A percentile compares a stretch with the other conserved stretches of the same genome.
Conservation (phyloP, 2,797 vertebrate genomes). For the Lycodopsis pacificus region DNA sequence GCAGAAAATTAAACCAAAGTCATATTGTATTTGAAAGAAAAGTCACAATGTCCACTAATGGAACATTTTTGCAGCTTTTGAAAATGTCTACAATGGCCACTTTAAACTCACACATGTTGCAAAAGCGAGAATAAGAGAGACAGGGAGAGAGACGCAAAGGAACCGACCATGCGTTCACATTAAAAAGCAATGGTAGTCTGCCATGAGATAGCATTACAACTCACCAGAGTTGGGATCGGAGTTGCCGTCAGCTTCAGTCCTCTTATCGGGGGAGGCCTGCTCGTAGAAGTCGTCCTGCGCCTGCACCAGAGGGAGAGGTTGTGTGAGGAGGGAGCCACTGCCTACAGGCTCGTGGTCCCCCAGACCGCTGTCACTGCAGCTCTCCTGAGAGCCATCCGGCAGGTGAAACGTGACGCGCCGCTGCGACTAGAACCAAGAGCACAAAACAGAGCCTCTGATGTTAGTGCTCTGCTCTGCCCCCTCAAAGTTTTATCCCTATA, state of each 20-base stretch:
- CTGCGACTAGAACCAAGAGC: constrained; percentile 99
- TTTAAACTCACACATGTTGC: constrained; percentile 31
- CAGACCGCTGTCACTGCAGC: constrained; percentile 99
- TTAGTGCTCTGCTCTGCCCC: constrained; percentile 89
- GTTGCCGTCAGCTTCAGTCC: constrained; percentile 99
- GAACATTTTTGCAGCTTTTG: constrained; percentile 24
- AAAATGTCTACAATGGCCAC: not conserved
- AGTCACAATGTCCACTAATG: constrained; percentile 4
- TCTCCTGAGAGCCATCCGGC: constrained; percentile 99
- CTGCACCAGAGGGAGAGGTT: constrained; percentile 99
- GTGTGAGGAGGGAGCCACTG: constrained; percentile 98
- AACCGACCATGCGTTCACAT: not conserved
- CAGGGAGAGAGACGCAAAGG: constrained; percentile 4
- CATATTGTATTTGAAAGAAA: constrained; percentile 19
- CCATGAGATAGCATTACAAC: constrained; percentile 62
- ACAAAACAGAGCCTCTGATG: constrained; percentile 89
- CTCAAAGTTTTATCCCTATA: constrained; percentile 28
- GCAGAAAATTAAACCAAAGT: constrained; percentile 1
- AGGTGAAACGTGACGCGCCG: constrained; percentile 99
- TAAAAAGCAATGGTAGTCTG: not conserved
- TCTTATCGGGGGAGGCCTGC: constrained; percentile 98
- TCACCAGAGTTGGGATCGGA: constrained; percentile 99
- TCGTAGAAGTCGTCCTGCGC: constrained; percentile 99
- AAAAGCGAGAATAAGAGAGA: constrained; percentile 21
- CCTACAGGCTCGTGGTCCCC: constrained; percentile 98